Conservation (phyloP, 2,797 vertebrate species). For the Mareca strepera region DNA sequence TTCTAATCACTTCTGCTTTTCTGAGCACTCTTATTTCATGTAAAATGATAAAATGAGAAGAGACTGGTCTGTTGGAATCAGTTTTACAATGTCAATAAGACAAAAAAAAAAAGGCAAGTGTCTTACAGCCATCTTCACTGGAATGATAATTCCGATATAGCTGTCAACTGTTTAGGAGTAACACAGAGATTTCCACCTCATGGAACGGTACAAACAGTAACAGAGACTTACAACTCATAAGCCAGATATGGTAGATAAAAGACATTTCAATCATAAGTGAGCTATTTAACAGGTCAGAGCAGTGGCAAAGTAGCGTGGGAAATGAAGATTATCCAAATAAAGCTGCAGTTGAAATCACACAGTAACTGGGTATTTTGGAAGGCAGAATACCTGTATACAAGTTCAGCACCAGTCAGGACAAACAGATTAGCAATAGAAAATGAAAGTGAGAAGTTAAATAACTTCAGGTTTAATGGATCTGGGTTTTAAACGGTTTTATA, state of each 20-base stretch:
- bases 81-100: neutral
- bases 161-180: fast-evolving
- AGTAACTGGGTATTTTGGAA: neutral
- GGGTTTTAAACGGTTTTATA: neutral
- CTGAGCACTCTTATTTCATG: neutral
- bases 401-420: neutral
- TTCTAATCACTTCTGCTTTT: neutral
- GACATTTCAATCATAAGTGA: neutral
- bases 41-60: neutral
- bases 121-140: neutral
- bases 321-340: neutral
- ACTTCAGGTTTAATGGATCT: neutral
- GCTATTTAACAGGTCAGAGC: neutral
- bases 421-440: neutral
- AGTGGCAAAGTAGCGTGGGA: neutral
- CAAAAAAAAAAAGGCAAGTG: neutral
- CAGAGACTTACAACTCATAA: neutral
- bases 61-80: neutral
- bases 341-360: neutral
- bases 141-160: neutral
- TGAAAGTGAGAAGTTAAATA: neutral
- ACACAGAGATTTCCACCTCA: neutral
- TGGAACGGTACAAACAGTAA: neutral
- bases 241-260: neutral
- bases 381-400: neutral